Evolutionary conservation across 2,113 vertebrate genomes (phyloP).

Genomic region (Baryphthengus martii): DNA sequence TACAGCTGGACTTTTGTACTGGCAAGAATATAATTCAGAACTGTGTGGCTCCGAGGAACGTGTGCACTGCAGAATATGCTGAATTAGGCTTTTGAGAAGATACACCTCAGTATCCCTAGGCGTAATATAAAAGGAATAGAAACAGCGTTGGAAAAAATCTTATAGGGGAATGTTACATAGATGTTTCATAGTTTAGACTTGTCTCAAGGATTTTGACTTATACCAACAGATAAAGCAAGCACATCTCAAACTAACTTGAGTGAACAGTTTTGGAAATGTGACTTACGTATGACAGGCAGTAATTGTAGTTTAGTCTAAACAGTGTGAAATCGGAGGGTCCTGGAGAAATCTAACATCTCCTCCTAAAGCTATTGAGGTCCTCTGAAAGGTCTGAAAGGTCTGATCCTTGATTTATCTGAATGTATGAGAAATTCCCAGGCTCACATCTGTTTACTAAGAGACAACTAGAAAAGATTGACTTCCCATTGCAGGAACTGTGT

Average conservation of each 20-base stretch:
- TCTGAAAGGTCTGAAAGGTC: background rate
- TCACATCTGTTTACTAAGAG: constrained; percentile 58
- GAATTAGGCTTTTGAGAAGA: background rate
- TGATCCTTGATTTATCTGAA: constrained; percentile 44
- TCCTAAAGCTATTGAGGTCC: background rate
- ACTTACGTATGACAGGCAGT: background rate
- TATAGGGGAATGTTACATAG: accelerated
- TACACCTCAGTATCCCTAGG: background rate
- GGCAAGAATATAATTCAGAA: background rate
- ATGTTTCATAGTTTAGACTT: background rate
- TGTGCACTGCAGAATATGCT: background rate
- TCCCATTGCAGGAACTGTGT: constrained; percentile 3
- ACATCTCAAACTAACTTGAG: accelerated
- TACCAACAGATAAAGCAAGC: background rate
- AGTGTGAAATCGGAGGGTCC: constrained; percentile 26
- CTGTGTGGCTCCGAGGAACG: background rate
- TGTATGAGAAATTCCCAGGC: constrained; percentile 56
- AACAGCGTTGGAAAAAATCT: background rate
- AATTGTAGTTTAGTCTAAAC: background rate
- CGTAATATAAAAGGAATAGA: background rate
- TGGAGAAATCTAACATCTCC: constrained; percentile 54
- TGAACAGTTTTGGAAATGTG: background rate
- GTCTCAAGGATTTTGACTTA: background rate
- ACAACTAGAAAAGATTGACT: constrained; percentile 23
- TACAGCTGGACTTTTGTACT: background rate